Evolutionary conservation across 1,140 invertebrate genomes (phyloP).

Genomic region (Zaprionus vittiger): DNA sequence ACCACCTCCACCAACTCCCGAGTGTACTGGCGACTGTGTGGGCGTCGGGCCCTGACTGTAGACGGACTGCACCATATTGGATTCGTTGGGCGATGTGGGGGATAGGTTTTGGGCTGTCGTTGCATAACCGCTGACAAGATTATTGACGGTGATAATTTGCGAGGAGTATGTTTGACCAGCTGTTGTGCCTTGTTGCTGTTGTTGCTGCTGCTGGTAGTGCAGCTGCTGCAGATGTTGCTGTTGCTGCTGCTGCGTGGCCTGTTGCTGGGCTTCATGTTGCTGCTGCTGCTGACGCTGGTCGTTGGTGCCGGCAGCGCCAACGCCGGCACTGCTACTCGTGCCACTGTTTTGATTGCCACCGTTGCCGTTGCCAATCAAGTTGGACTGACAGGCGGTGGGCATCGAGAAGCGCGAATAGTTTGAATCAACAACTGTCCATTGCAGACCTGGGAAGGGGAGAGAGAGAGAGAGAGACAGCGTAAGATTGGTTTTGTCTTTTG

Average conservation of each 20-base stretch:
- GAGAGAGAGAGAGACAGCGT: slow-evolving; percentile 78
- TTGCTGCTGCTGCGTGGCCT: slow-evolving; percentile 83
- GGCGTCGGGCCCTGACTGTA: slow-evolving; percentile 84
- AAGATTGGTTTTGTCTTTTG: slow-evolving; percentile 74
- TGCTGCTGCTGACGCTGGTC: slow-evolving; percentile 61
- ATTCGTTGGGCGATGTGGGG: slow-evolving; percentile 82
- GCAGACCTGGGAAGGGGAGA: slow-evolving; percentile 87
- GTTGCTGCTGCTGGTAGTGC: slow-evolving; percentile 69
- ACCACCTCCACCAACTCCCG: slow-evolving; percentile 45
- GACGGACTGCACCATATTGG: slow-evolving; percentile 83
- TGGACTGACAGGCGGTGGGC: slow-evolving; percentile 86
- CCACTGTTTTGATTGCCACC: slow-evolving; percentile 84
- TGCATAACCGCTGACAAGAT: slow-evolving; percentile 80
- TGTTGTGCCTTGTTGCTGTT: slow-evolving; percentile 65
- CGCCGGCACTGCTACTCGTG: slow-evolving; percentile 62
- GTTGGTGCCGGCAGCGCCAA: slow-evolving; percentile 49
- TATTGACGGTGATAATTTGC: slow-evolving; percentile 84
- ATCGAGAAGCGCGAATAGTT: slow-evolving; percentile 88
- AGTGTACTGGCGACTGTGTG: slow-evolving; percentile 80
- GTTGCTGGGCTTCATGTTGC: slow-evolving; percentile 70
- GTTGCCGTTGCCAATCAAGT: slow-evolving; percentile 85
- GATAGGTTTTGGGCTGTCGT: slow-evolving; percentile 81
- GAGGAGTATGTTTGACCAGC: slow-evolving; percentile 76
- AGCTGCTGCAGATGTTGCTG: slow-evolving; percentile 67
- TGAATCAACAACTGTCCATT: slow-evolving; percentile 89